Base-by-base conservation (phyloP, 2,113 vertebrate species). In the Psophia crepitans region DNA sequence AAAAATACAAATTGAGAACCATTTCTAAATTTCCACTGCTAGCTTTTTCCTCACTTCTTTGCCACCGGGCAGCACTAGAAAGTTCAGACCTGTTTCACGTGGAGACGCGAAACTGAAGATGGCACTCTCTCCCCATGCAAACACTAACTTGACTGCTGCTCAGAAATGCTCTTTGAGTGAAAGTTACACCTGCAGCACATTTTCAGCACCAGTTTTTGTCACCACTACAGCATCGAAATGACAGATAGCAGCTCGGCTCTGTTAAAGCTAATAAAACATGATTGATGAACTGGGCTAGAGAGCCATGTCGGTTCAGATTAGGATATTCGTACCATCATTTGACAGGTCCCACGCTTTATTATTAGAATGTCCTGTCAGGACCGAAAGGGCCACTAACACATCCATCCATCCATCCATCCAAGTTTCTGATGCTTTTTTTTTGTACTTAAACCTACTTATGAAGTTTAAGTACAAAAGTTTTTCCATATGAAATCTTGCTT, bases 321-420 rank as follows among this genome's bases (percentile, higher is more conserved):
- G 97, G 93, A 95, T 96, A 97, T 98, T 87, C 96, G 93, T 96
- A 79, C 95, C 95, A 87, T 96, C 95, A 89, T 98, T 98, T 98
- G 98, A 98, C 95, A 97, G 97, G 96, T 98, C 97, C 88, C 98
- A 96, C 43, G 58, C 96, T 98, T 98, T 98, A 98, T 98, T 98
- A 98, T 98, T 98, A 98, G 97, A 97, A 97, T 90, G 75, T 93
- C 95, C 84, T 94, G 33, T 68, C 58, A 89, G 95, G 95, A 96
- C 74, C 87, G 75, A 87, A 96, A 93, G 75, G 78, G 85, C 96
- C 93, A 92, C 97, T 97, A 97, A 98, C 98, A 13, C 49, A 14
- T 26, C 22, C 27, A 27, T 53, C 49, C 98, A 97, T 96, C 97
- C 95, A 97, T 97, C 94, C 32, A 93, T 92, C 75, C 95, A 97